Evolutionary conservation across 1,140 invertebrate genomes (phyloP).

Genomic region (Scaptomyza graminum): DNA sequence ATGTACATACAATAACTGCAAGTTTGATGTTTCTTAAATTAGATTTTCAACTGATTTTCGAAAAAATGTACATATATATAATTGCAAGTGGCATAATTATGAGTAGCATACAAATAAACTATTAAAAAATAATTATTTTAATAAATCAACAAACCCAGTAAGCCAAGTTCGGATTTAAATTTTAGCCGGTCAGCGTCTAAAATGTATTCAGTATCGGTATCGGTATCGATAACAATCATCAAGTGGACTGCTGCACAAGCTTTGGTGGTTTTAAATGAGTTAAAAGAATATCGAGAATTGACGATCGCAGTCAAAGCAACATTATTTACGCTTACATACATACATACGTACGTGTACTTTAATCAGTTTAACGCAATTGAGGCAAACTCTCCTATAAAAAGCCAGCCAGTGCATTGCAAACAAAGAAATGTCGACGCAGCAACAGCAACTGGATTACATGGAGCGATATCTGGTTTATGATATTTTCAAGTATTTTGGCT

Average conservation of each 20-base stretch:
- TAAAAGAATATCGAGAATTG: neutral
- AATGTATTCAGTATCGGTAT: neutral
- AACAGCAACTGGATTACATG: slow-evolving; percentile 70
- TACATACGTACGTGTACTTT: slow-evolving; percentile 13
- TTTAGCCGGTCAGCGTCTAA: neutral
- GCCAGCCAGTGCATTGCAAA: neutral
- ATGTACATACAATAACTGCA: too few relatives aligned
- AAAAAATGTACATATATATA: too few relatives aligned
- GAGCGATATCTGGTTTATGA: slow-evolving; percentile 64
- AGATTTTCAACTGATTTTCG: too few relatives aligned
- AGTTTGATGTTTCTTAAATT: too few relatives aligned
- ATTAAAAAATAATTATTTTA: too few relatives aligned
- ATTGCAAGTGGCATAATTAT: too few relatives aligned
- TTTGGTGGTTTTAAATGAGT: neutral
- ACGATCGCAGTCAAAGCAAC: neutral
- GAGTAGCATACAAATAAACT: too few relatives aligned
- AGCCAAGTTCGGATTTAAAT: neutral
- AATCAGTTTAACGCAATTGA: slow-evolving; percentile 23
- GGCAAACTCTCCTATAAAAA: too few relatives aligned
- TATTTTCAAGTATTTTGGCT: slow-evolving; percentile 60
- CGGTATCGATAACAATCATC: slow-evolving; percentile 9
- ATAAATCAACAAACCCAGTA: neutral
- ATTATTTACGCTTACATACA: neutral
- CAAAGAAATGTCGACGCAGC: slow-evolving; percentile 48
- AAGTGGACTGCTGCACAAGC: slow-evolving; percentile 1